Percentiles rank a stretch among this genome's conserved stretches.
phyloP scores from a whole-genome alignment of 2,888 invertebrate genomes.

The Nebria brevicollis region DNA sequence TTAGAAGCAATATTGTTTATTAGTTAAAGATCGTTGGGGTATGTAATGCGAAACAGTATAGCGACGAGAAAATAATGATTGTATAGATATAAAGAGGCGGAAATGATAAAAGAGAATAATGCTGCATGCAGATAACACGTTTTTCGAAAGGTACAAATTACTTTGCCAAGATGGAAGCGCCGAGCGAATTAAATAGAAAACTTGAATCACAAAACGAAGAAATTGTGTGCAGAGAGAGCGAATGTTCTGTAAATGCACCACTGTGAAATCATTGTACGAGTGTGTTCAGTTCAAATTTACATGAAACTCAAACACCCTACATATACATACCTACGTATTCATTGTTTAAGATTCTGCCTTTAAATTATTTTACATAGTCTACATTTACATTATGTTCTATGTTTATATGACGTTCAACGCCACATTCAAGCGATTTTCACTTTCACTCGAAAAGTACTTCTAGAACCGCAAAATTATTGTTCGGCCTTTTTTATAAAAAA shows the following conservation, averaged over 20 bases:
- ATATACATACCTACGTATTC: background rate
- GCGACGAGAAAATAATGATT: background rate
- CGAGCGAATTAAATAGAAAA: background rate
- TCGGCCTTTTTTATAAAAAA: too few relatives aligned
- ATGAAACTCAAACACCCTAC: background rate
- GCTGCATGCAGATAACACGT: background rate
- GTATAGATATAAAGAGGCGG: background rate
- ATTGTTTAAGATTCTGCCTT: background rate
- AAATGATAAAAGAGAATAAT: background rate
- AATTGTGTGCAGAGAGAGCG: background rate
- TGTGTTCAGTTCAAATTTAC: background rate
- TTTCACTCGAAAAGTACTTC: background rate
- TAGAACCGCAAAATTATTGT: background rate
- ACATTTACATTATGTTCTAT: background rate
- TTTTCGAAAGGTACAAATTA: slow-evolving; percentile 1
- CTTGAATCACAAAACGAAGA: background rate
- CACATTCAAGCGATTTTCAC: background rate
- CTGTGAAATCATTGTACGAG: slow-evolving; percentile 1
- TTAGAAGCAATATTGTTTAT: background rate
- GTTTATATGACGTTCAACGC: background rate
- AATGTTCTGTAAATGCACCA: background rate
- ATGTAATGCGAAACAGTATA: background rate
- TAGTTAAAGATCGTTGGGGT: background rate
- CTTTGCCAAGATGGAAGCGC: background rate
- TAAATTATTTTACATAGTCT: background rate